A percentile compares a stretch with the other conserved stretches of the same genome.
Conservation (phyloP, 2,888 invertebrate genomes). For the Clunio marinus region DNA sequence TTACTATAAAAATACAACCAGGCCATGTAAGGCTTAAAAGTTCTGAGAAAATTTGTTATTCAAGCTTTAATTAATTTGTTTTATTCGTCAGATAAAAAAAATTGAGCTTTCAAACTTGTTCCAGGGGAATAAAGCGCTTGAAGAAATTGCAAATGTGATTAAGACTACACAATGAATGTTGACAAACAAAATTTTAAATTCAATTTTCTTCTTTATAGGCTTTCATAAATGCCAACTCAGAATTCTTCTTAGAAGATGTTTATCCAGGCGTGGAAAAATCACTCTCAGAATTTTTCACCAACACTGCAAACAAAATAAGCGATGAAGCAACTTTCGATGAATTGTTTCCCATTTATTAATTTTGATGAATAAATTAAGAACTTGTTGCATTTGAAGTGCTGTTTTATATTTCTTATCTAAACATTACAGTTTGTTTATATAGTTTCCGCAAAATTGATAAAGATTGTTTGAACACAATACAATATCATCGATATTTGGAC, state of each 20-base stretch:
- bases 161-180: no score
- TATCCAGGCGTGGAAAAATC: constrained; percentile 5
- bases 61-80: background rate
- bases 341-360: background rate
- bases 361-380: background rate
- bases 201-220: no score
- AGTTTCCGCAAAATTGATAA: no score
- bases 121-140: background rate
- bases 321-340: constrained; percentile 14
- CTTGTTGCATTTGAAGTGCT: no score
- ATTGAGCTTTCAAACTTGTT: background rate
- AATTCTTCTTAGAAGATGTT: constrained; percentile 7
- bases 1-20: background rate
- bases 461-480: no score
- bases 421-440: no score
- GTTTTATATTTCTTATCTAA: no score
- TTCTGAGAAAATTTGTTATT: background rate
- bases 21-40: no score
- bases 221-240: constrained; percentile 1
- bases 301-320: constrained; percentile 1
- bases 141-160: constrained; percentile 12
- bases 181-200: no score
- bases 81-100: background rate
- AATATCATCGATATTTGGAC: no score
- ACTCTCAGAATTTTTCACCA: constrained; percentile 9